Base-by-base conservation (phyloP, 2,113 vertebrate species). In the Bucco capensis region DNA sequence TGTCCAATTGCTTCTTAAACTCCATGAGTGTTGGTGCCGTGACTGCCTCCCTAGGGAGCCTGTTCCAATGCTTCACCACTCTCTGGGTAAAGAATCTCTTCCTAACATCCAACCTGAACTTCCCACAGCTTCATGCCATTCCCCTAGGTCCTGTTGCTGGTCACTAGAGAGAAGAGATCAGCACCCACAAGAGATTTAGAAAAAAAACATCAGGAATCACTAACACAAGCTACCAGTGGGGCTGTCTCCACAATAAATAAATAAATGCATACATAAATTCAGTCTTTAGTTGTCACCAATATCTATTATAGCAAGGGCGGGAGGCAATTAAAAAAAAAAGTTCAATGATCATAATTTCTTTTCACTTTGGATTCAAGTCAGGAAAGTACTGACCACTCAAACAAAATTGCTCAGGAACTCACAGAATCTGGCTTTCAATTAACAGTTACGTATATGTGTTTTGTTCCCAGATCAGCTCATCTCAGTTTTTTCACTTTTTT, bases 161-260 rank as follows among this genome's bases (percentile, higher is more conserved):
- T n/a, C n/a, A n/a, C n/a, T n/a, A n/a, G n/a, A n/a, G n/a, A n/a
- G n/a, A n/a, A n/a, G n/a, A n/a, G n/a, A n/a, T n/a, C n/a, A n/a
- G n/a, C n/a, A n/a, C n/a, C n/a, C n/a, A 76, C 71, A 86, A 82
- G 51, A 92, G 82, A 57, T 73, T 86, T 14, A 73, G 50, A 73
- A 84, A 92, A 87, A 88, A n/a, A 73, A 47, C 75, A 69, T 40
- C 85, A 91, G 90, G 72, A 89, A 83, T 67, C 88, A 82, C 84
- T 79, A 85, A 58, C 78, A 91, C 74, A 82, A 90, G 74, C 84
- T 85, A 93, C 66, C 78, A 93, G 56, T 7, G 80, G 35, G 12
- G 35, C 31, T 75, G 51, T 25, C 53, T 81, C 27, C 60, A 83
- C 12, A 38, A 49, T n/a, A n/a, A n/a, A n/a, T n/a, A n/a, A n/a